Base-by-base conservation (phyloP, 2,797 vertebrate species). In the Neostethus bicornis region DNA sequence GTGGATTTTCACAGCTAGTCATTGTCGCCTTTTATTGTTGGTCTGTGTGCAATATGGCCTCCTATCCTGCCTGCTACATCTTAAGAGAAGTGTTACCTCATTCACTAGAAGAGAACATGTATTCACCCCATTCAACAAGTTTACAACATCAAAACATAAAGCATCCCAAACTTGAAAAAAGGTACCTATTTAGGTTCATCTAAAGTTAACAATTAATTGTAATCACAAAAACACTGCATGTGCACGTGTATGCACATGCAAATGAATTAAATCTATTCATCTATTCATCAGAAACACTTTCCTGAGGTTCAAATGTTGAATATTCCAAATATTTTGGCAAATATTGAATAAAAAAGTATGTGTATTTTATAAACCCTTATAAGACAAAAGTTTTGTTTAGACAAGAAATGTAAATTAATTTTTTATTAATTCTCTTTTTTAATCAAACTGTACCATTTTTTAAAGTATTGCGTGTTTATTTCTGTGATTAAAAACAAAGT, bases 21-120 rank as follows among this genome's bases (percentile, higher is more conserved):
- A 70, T 58, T 16, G 51, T 68, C 66, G 50, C 69, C 56, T n/a
- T 68, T 81, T 74, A 62, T 71, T 61, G 68, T 68, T 73, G 67
- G 69, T 79, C 63, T 76, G 58, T 66, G 67, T 56, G 59, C 61
- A 42, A 67, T 80, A 82, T 10, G 77, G 82, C 82, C 61, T 71
- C 41, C 56, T 72, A 70, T 75, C 58, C 75, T 80, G 87, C 79
- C 81, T 81, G 79, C 77, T 62, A 70, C 71, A 81, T 80, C 68
- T 75, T 70, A 61, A 73, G 59, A 70, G 67, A 71, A 78, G 82
- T 72, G 76, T 75, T 81, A 87, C 84, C 87, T 88, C 61, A 69
- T 85, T 75, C 48, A 62, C 82, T 77, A 86, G 83, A 68, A 84
- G 59, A 81, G 73, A 74, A 84, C 81, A 86, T 52, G 77, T 55